Evolutionary conservation across 2,797 vertebrate species (phyloP).

Genomic region (Galagoides demidoff): DNA sequence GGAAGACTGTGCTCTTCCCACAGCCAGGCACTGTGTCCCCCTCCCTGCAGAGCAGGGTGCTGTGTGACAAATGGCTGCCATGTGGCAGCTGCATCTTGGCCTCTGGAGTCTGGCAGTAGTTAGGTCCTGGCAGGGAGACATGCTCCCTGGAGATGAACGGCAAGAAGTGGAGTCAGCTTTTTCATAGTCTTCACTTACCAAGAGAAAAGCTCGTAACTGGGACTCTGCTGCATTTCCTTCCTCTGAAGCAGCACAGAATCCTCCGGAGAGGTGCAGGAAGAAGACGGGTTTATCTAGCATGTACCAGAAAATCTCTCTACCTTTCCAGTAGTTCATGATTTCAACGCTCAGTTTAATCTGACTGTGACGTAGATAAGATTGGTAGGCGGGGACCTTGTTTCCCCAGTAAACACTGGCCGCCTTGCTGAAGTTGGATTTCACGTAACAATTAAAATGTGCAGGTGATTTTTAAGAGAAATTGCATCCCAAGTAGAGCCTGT

Average conservation of each 20-base stretch:
- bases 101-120: conserved; percentile 82
- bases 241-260: neutral
- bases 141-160: conserved; percentile 76
- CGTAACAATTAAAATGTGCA: neutral
- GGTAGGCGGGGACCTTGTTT: neutral
- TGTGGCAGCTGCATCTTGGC: conserved; percentile 86
- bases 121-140: conserved; percentile 82
- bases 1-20: conserved; percentile 78
- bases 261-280: neutral
- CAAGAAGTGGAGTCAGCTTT: conserved; percentile 63
- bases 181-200: neutral
- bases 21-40: conserved; percentile 76
- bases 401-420: neutral
- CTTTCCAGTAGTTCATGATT: neutral
- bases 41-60: conserved; percentile 79
- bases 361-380: neutral
- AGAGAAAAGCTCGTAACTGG: neutral
- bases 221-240: neutral
- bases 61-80: conserved; percentile 86
- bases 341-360: neutral
- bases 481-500: neutral
- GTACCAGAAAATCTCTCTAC: neutral
- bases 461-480: neutral
- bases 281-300: neutral
- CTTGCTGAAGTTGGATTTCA: neutral